Conservation (phyloP, 2,113 vertebrate species). For the Vidua chalybeata region DNA sequence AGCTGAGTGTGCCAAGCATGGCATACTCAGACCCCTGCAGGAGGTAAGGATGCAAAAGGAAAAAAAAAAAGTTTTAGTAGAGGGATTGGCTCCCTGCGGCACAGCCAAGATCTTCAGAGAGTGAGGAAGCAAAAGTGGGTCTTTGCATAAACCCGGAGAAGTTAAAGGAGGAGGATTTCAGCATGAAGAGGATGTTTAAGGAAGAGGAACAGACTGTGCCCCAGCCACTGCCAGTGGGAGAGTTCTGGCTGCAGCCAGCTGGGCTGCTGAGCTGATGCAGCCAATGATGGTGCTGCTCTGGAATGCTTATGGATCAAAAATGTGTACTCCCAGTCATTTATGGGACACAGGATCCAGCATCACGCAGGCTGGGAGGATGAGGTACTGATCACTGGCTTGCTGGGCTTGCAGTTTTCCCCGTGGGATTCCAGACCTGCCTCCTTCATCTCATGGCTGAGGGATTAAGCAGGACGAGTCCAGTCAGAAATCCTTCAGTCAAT, state of each 20-base stretch:
- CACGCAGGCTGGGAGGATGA: fast-evolving
- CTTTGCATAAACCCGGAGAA: not conserved
- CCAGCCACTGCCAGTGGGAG: fast-evolving
- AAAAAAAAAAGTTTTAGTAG: fast-evolving
- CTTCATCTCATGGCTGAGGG: not conserved
- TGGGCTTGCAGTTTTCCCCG: not conserved
- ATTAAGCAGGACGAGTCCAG: not conserved
- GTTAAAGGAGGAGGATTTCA: not conserved
- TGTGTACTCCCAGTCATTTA: not conserved
- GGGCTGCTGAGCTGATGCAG: not conserved
- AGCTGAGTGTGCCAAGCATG: fast-evolving
- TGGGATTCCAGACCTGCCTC: not conserved
- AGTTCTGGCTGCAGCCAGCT: not conserved
- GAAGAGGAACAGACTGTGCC: not conserved
- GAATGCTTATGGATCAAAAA: fast-evolving
- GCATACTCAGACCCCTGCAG: not conserved
- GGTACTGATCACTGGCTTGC: not conserved
- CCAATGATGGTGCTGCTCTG: fast-evolving
- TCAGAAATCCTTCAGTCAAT: not conserved
- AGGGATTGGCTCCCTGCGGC: not conserved
- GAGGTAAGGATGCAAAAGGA: not conserved
- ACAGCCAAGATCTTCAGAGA: not conserved
- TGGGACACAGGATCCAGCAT: not conserved
- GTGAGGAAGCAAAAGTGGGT: not conserved
- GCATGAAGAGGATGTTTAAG: fast-evolving